Evolutionary conservation across 2,888 invertebrate genomes (phyloP), one percentile per base, ranked within the genome.

Genomic region (Clanis bilineata): DNA sequence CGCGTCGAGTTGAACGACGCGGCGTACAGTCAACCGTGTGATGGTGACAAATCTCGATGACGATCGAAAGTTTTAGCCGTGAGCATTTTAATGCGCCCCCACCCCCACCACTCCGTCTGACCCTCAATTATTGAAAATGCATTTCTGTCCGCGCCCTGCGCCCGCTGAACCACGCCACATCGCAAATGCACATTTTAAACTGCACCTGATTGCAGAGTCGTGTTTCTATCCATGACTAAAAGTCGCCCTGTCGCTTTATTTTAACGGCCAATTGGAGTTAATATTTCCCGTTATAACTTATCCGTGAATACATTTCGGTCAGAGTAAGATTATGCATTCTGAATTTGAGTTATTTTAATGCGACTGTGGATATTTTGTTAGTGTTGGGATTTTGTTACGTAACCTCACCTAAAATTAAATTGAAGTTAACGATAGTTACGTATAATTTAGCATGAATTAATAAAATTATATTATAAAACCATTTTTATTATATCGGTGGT

Each of bases 111-210:
- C 83, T 90, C 87, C 74, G 91, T 92, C 91, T 91, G 91, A 90
- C 90, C 89, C 85, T 91, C 89, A 91, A 92, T 92, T 91, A 92
- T 92, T 91, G 91, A 91, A 91, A 91, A 91, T 91, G 89, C 90
- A 90, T 88, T 88, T 83, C 82, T 80, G 85, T 79, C 85, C 86
- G 88, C 88, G 88, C 88, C 88, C 86, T 79, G 83, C 75, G 82
- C 80, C 82, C 78, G 80, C 63, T 76, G 77, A 75, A 73, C 73
- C 73, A 66, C 72, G 72, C 80, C 85, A 76, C 90, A 92, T 92
- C 78, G 86, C 86, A 87, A 91, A 92, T 92, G 92, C 91, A 91
- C 92, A 92, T 92, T 92, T 92, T 91, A 90, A 92, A 91, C 90
- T 86, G 86, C 83, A 86, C 79, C 85, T 91, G 91, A 92, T 91